A percentile compares a stretch with the other conserved stretches of the same genome.
phyloP scores from a whole-genome alignment of 2,797 vertebrate genomes.

The Chaunax sp. region DNA sequence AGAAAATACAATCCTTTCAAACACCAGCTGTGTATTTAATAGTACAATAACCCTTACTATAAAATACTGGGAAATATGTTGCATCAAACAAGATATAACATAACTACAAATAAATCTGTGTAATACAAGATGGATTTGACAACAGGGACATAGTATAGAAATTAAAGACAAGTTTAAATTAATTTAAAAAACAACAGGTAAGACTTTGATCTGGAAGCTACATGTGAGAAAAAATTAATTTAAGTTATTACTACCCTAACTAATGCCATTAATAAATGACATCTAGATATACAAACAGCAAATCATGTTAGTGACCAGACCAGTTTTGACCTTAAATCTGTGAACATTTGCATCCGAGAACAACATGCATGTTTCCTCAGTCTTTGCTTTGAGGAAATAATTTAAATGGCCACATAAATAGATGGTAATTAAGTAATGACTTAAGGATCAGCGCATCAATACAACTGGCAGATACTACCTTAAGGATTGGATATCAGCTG shows the following conservation, averaged over 20 bases:
- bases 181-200: constrained; percentile 70
- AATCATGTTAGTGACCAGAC: constrained; percentile 78
- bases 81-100: constrained; percentile 76
- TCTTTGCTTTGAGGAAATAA: constrained; percentile 16
- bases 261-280: constrained; percentile 57
- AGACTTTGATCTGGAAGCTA: constrained; percentile 79
- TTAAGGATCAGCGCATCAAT: constrained; percentile 10
- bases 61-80: constrained; percentile 84
- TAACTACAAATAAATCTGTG: constrained; percentile 74
- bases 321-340: constrained; percentile 63
- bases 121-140: constrained; percentile 75
- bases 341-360: constrained; percentile 55
- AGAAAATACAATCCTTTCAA: constrained; percentile 84
- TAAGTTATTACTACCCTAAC: constrained; percentile 54
- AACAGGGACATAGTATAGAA: constrained; percentile 74
- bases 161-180: constrained; percentile 79
- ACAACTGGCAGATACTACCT: constrained; percentile 17
- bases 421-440: constrained; percentile 9
- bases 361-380: constrained; percentile 42
- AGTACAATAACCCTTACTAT: constrained; percentile 71
- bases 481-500: constrained; percentile 9
- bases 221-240: constrained; percentile 51
- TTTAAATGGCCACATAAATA: constrained; percentile 16
- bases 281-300: constrained; percentile 56
- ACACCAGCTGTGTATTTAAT: constrained; percentile 69